Base-by-base conservation (phyloP, 1,140 invertebrate genomes). In the Achatina immaculata region DNA sequence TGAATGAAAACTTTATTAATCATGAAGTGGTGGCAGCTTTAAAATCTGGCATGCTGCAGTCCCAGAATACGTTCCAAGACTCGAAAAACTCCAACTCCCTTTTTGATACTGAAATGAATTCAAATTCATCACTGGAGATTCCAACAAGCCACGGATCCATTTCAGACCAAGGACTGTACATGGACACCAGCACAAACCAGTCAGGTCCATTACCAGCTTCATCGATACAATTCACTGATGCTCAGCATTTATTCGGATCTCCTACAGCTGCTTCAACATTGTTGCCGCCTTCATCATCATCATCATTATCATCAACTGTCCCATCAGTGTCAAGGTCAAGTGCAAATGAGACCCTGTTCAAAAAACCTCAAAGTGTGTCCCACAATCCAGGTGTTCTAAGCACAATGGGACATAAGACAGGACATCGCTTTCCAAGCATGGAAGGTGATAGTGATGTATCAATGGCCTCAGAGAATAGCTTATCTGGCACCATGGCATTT, bases 361-460 rank as follows among this genome's bases (percentile, higher is more conserved):
- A 62, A 16, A 28, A 62, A 4, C 58, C 58, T 31, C 7, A 9
- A 6, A 55, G 48, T 19, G 48, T 55, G 48, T 3, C 48, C 24
- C n/a, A 28, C 4, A 62, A 4, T 0, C 28, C 58, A 6, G 28
- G 7, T 16, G 1, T 14, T 34, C 31, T 28, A 28, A 62, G 21
- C 21, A 28, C 58, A 62, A 34, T 28, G 21, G 3, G 9, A 1
- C 58, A 62, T 6, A 62, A 28, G 31, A 62, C 1, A 28, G 58
- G 28, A 19, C 7, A 31, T 9, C 58, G 2, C n/a, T 62, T 31
- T 16, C 58, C 58, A 31, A 62, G 58, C 28, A 34, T 62, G 4
- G 58, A 28, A 2, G 58, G 58, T n/a, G 58, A 62, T 16, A 62
- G 58, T 31, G 58, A 62, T 62, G 58, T 62, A 62, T 62, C 58